Conservation (phyloP, 2,797 vertebrate species). For the Benthosema pterotum region DNA sequence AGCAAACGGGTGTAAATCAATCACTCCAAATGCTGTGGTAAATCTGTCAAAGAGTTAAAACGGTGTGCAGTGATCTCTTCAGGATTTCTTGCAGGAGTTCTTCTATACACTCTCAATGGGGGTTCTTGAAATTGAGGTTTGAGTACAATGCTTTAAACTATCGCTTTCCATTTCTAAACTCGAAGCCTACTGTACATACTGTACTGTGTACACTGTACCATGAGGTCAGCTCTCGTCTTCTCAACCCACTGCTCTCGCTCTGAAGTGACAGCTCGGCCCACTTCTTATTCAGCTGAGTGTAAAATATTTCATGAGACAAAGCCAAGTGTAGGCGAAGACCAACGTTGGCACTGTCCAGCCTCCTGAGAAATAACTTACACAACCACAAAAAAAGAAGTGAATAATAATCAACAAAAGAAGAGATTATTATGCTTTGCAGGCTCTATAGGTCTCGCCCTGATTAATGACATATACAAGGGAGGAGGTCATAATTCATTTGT, state of each 20-base stretch:
- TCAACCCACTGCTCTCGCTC: conserved; percentile 6
- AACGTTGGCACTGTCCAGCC: background rate
- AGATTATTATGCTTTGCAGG: conserved; percentile 42
- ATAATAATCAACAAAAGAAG: conserved; percentile 33
- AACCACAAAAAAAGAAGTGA: conserved; percentile 3
- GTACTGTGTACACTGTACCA: too few relatives aligned
- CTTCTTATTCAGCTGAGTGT: conserved; percentile 23
- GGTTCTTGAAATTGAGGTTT: too few relatives aligned
- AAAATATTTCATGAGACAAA: conserved; percentile 26
- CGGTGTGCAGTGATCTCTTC: too few relatives aligned
- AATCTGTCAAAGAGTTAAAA: too few relatives aligned
- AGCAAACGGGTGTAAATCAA: too few relatives aligned
- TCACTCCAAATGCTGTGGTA: too few relatives aligned
- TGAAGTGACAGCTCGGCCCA: conserved; percentile 18
- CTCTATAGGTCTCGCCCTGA: conserved; percentile 46
- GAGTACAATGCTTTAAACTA: too few relatives aligned
- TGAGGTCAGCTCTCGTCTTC: conserved; percentile 13
- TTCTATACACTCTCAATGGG: too few relatives aligned
- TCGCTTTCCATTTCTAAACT: too few relatives aligned
- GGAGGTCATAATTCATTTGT: conserved; percentile 68
- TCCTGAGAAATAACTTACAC: conserved; percentile 21
- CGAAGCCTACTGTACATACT: too few relatives aligned
- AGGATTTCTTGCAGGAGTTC: too few relatives aligned
- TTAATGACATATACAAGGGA: conserved; percentile 55
- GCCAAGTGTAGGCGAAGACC: conserved; percentile 11